Evolutionary conservation across 2,888 invertebrate genomes (phyloP).

Genomic region (Phrixothrix hirtus): DNA sequence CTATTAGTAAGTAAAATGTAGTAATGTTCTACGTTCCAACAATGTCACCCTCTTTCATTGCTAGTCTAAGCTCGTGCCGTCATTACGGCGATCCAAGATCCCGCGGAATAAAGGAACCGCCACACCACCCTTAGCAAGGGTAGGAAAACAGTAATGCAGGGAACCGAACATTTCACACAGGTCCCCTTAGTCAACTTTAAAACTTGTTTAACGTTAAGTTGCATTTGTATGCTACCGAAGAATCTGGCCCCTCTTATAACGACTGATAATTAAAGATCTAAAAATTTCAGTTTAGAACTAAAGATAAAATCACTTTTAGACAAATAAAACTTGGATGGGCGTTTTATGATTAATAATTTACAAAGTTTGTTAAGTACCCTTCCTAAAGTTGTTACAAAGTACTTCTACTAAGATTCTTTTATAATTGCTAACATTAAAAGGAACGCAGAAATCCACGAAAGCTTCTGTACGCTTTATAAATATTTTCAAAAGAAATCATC

Average conservation of each 20-base stretch:
- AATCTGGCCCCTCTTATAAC: too few relatives aligned
- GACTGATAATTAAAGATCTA: too few relatives aligned
- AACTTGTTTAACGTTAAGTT: constrained; percentile 24
- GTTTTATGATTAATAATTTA: background rate
- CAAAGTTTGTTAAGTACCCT: background rate
- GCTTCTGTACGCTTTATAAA: too few relatives aligned
- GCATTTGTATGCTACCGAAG: constrained; percentile 15
- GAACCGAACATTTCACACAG: constrained; percentile 24
- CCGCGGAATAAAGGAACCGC: constrained; percentile 24
- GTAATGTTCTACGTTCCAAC: constrained; percentile 20
- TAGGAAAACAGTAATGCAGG: constrained; percentile 13
- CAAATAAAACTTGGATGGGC: background rate
- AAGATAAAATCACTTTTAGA: background rate
- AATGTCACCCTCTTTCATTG: constrained; percentile 32
- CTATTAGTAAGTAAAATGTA: constrained; percentile 24
- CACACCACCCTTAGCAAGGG: constrained; percentile 17
- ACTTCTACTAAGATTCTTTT: background rate
- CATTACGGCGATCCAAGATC: constrained; percentile 33
- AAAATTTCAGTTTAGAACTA: background rate
- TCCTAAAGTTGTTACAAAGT: too few relatives aligned
- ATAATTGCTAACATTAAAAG: background rate
- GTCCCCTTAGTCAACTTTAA: constrained; percentile 31
- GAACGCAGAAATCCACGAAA: background rate
- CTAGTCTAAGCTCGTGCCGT: constrained; percentile 28
- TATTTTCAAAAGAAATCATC: too few relatives aligned